Conservation (phyloP, 2,113 vertebrate species). For the Felis chaus region DNA sequence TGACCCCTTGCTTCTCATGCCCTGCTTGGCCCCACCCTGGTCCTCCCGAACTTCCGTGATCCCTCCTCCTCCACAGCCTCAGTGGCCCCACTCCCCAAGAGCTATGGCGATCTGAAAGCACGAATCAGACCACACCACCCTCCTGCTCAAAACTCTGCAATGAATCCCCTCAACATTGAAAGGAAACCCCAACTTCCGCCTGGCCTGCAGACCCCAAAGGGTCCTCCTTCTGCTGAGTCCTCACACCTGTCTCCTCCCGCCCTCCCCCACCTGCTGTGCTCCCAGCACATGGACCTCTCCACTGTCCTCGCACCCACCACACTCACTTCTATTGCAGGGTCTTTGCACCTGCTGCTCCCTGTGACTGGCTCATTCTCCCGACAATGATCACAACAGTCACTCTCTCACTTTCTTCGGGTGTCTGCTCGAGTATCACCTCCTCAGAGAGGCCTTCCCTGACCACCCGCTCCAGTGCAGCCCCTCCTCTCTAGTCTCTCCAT, state of each 20-base stretch:
- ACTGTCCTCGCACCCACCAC: accelerated
- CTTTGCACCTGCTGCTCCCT: neutral
- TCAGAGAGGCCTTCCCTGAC: neutral
- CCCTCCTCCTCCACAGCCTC: neutral
- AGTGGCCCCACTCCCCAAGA: neutral
- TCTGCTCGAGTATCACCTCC: neutral
- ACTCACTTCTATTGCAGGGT: neutral
- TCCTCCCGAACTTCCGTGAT: neutral
- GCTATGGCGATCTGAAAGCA: neutral
- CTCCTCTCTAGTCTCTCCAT: neutral
- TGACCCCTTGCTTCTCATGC: neutral
- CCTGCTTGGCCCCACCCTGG: neutral
- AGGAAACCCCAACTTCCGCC: neutral
- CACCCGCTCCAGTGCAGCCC: neutral
- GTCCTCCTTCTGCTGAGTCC: neutral
- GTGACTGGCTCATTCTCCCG: neutral
- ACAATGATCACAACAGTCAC: neutral
- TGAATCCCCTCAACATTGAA: neutral
- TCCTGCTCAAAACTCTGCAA: neutral
- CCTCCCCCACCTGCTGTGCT: neutral
- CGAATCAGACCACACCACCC: neutral
- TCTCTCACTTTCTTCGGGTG: neutral
- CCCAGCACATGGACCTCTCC: neutral
- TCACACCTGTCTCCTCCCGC: neutral
- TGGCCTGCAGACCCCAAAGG: neutral